Evolutionary conservation across 1,140 invertebrate genomes (phyloP).

Genomic region (Caerostris darwini): DNA sequence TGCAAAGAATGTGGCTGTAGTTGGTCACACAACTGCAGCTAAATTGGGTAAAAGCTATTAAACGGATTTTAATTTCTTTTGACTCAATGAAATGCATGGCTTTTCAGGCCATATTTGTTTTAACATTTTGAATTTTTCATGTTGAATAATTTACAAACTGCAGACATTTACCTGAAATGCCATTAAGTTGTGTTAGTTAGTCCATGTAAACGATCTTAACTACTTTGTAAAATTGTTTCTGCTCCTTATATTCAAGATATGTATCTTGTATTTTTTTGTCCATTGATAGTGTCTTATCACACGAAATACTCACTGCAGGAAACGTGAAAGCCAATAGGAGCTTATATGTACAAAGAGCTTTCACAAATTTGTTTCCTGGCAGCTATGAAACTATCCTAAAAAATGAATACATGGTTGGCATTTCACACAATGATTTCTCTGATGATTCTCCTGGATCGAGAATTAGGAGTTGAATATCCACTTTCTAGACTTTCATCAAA

Average conservation of each 20-base stretch:
- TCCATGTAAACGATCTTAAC: background rate
- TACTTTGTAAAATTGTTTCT: background rate
- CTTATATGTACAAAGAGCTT: constrained; percentile 38
- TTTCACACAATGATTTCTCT: constrained; percentile 95
- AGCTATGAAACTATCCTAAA: background rate
- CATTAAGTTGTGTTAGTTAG: background rate
- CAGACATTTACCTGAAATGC: background rate
- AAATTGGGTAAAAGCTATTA: background rate
- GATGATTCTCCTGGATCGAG: constrained; percentile 92
- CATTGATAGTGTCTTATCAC: constrained; percentile 12
- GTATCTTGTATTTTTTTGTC: background rate
- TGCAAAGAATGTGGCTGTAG: background rate
- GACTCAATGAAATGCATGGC: background rate
- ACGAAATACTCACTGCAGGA: background rate
- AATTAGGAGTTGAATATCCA: constrained; percentile 95
- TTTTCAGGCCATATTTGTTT: constrained; percentile 36
- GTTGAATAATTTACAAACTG: background rate
- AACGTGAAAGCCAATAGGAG: background rate
- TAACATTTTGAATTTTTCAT: background rate
- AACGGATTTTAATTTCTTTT: background rate
- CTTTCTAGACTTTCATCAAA: constrained; percentile 96
- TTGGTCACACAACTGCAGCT: background rate
- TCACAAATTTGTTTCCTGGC: constrained; percentile 4
- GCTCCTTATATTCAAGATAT: background rate
- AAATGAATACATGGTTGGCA: constrained; percentile 1